These are phyloP conservation scores for Ditula angustiorana DNA, from an alignment of 2,888 invertebrate species.

Conservation along the genomic window DNA sequence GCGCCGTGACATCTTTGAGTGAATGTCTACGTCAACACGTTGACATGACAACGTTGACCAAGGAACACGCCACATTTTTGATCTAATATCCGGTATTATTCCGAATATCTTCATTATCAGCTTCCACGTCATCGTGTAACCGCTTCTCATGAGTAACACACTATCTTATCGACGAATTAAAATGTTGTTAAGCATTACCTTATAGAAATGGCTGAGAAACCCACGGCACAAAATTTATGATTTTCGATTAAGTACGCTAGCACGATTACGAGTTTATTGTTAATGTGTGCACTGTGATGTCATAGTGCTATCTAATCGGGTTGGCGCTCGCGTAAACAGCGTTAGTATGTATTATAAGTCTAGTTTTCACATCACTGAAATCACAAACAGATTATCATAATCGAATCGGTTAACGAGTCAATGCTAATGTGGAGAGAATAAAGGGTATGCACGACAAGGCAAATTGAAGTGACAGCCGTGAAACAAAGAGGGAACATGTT, in stretches of 20 bases:
- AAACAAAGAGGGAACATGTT: background rate
- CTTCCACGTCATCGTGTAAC: background rate
- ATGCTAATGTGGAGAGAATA: slow-evolving; percentile 8
- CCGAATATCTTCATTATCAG: background rate
- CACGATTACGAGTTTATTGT: slow-evolving; percentile 44
- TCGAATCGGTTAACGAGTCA: slow-evolving; percentile 12
- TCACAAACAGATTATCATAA: slow-evolving; percentile 27
- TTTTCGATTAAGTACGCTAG: slow-evolving; percentile 46
- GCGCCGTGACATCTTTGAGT: too few relatives aligned
- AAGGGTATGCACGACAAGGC: slow-evolving; percentile 14
- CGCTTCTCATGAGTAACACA: background rate
- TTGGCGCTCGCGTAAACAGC: slow-evolving; percentile 48
- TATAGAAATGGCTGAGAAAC: slow-evolving; percentile 1
- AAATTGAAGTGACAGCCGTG: background rate
- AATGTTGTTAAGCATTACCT: background rate
- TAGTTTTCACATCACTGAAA: slow-evolving; percentile 27
- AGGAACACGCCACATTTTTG: background rate
- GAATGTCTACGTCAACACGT: too few relatives aligned
- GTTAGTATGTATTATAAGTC: slow-evolving; percentile 45
- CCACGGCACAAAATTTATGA: slow-evolving; percentile 39
- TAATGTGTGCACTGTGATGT: slow-evolving; percentile 48
- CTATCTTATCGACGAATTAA: slow-evolving; percentile 13
- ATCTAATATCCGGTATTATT: background rate
- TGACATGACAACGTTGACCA: too few relatives aligned
- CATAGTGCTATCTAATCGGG: slow-evolving; percentile 59